These are phyloP conservation scores for Eupristina koningsbergeri DNA, from an alignment of 1,140 invertebrate genomes.

Conservation along the genomic window DNA sequence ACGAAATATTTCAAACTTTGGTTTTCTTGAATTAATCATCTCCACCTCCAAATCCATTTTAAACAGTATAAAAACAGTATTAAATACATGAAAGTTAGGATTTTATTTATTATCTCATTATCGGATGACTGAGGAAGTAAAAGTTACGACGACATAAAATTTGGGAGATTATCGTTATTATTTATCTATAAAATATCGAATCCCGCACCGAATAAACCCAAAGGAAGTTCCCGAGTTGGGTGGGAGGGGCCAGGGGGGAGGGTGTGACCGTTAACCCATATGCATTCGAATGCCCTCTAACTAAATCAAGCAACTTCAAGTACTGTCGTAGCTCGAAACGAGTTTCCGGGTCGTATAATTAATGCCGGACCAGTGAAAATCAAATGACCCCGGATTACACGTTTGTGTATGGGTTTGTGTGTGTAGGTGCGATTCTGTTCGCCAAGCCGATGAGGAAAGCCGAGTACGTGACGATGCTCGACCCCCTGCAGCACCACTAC, in stretches of 20 bases:
- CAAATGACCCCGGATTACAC: not conserved
- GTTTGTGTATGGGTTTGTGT: constrained; percentile 74
- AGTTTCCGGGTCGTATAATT: not conserved
- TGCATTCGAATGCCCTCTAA: not conserved
- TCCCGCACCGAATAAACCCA: not conserved
- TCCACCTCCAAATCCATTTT: too few relatives aligned
- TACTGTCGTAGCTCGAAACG: not conserved
- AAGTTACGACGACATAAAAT: too few relatives aligned
- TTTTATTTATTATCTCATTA: too few relatives aligned
- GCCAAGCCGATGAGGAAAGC: constrained; percentile 85
- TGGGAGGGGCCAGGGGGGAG: too few relatives aligned
- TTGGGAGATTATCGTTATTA: too few relatives aligned
- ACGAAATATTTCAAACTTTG: too few relatives aligned
- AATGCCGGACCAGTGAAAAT: not conserved
- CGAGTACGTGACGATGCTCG: constrained; percentile 90
- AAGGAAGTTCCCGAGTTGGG: not conserved
- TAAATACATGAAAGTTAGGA: too few relatives aligned
- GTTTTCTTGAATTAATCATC: too few relatives aligned
- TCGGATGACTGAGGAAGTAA: too few relatives aligned
- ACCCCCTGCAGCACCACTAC: constrained; percentile 86
- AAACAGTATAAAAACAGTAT: too few relatives aligned
- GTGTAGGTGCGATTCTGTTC: constrained; percentile 83
- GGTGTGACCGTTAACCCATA: not conserved
- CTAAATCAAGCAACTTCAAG: not conserved
- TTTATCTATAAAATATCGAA: not conserved